A percentile compares a stretch with the other conserved stretches of the same genome.
These are phyloP conservation scores for Malthinus seriepunctatus DNA, from an alignment of 2,888 invertebrate species.

Conservation along the genomic window DNA sequence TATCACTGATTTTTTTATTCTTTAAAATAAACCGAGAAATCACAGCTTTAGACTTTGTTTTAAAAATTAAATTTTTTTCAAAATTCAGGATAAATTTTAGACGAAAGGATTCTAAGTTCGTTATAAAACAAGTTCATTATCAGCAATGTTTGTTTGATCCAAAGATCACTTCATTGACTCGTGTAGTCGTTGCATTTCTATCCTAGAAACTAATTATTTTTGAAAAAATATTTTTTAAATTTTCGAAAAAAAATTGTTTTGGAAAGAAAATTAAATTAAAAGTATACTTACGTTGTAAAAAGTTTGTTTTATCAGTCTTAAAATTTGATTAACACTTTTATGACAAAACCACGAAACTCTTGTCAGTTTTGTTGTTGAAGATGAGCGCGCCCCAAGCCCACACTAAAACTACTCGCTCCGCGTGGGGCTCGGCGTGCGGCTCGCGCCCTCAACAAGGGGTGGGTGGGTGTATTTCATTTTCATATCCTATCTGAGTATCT, in stretches of 20 bases:
- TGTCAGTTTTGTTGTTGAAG: conserved; percentile 26
- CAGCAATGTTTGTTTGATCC: conserved; percentile 31
- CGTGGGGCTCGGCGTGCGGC: conserved; percentile 29
- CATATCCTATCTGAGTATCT: conserved; percentile 25
- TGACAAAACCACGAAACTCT: conserved; percentile 24
- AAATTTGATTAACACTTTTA: conserved; percentile 20
- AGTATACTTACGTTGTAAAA: conserved; percentile 15
- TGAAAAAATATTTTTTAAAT: conserved; percentile 8
- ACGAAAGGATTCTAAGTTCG: conserved; percentile 6
- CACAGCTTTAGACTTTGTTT: conserved; percentile 19
- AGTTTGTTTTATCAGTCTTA: conserved; percentile 24
- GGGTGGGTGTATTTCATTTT: conserved; percentile 29
- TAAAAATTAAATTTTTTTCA: background rate
- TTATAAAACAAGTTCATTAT: conserved; percentile 27
- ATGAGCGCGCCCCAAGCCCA: conserved; percentile 30
- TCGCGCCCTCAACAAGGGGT: conserved; percentile 30
- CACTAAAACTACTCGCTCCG: conserved; percentile 30
- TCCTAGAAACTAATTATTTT: conserved; percentile 10
- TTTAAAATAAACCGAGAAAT: conserved; percentile 18
- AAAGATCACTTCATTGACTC: conserved; percentile 33
- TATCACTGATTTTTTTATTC: conserved; percentile 11
- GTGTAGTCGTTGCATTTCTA: conserved; percentile 28
- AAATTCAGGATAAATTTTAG: conserved; percentile 1
- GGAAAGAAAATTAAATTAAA: background rate
- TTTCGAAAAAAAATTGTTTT: no score